Conservation (phyloP, 2,113 vertebrate genomes). For the Mesoclemmys tuberculata region DNA sequence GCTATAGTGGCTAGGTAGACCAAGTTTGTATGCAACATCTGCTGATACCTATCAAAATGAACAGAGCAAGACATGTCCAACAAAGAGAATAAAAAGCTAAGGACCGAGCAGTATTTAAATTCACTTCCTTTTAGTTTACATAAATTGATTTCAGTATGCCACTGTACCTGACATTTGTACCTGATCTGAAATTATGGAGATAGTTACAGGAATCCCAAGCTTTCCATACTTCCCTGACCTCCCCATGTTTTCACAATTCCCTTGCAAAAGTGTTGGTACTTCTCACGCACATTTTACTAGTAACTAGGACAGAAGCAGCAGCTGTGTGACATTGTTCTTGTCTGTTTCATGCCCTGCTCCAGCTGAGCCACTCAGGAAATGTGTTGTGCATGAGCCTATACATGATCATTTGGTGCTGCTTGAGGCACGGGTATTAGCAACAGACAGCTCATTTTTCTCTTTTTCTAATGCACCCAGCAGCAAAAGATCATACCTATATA, state of each 20-base stretch:
- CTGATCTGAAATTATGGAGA: background rate
- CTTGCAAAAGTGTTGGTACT: background rate
- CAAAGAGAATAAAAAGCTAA: background rate
- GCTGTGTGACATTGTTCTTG: background rate
- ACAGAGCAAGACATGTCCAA: slow-evolving; percentile 6
- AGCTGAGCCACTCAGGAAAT: background rate
- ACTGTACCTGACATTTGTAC: background rate
- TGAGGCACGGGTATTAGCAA: background rate
- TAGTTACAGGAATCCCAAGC: background rate
- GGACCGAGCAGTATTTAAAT: background rate
- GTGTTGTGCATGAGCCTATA: rapidly evolving
- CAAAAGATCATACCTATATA: background rate
- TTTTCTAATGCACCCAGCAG: background rate
- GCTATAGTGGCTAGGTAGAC: slow-evolving; percentile 99
- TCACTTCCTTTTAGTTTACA: background rate
- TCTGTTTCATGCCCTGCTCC: background rate
- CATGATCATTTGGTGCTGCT: background rate
- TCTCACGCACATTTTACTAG: background rate
- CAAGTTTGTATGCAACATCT: slow-evolving; percentile 98
- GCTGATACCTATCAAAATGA: slow-evolving; percentile 90
- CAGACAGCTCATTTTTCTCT: background rate
- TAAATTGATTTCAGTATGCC: rapidly evolving
- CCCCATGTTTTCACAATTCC: background rate
- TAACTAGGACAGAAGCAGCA: background rate
- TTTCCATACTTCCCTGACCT: background rate